Conservation (phyloP, 2,797 vertebrate genomes). For the Argyrosomus regius region DNA sequence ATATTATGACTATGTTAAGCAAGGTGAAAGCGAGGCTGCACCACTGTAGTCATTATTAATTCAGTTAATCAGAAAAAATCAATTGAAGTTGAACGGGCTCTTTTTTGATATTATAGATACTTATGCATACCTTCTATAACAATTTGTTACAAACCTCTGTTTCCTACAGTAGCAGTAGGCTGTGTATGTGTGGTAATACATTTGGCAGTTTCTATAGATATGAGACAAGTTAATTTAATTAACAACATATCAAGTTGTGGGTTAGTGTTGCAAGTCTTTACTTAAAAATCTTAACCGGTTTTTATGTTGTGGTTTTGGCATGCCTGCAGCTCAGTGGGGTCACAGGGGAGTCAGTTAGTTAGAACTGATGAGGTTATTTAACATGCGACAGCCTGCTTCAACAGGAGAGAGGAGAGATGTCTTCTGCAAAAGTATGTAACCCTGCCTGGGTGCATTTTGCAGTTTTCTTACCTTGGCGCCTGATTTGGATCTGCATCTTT, state of each 20-base stretch:
- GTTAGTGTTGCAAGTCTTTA: slow-evolving; percentile 34
- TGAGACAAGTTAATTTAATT: slow-evolving; percentile 48
- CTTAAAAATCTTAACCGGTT: slow-evolving; percentile 24
- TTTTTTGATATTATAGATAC: neutral
- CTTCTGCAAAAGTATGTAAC: neutral
- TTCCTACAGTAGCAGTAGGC: slow-evolving; percentile 7
- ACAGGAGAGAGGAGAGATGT: neutral
- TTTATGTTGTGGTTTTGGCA: slow-evolving; percentile 63
- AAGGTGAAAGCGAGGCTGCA: neutral
- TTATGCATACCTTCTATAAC: neutral
- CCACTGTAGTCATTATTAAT: neutral
- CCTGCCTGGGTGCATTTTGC: neutral
- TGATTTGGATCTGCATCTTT: neutral
- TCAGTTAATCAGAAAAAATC: neutral
- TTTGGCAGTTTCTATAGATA: slow-evolving; percentile 31
- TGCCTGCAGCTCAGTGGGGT: slow-evolving; percentile 51
- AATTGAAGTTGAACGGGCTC: neutral
- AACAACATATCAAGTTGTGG: slow-evolving; percentile 50
- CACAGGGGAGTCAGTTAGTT: slow-evolving; percentile 50
- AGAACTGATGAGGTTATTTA: slow-evolving; percentile 26
- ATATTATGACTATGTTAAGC: neutral
- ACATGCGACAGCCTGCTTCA: slow-evolving; percentile 47
- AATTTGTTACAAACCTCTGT: neutral
- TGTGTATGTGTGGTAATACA: slow-evolving; percentile 21
- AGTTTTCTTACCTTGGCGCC: neutral